Evolutionary conservation across 1,140 invertebrate species (phyloP), one percentile per base, ranked within the genome.

Genomic region (Lucilia sericata): DNA sequence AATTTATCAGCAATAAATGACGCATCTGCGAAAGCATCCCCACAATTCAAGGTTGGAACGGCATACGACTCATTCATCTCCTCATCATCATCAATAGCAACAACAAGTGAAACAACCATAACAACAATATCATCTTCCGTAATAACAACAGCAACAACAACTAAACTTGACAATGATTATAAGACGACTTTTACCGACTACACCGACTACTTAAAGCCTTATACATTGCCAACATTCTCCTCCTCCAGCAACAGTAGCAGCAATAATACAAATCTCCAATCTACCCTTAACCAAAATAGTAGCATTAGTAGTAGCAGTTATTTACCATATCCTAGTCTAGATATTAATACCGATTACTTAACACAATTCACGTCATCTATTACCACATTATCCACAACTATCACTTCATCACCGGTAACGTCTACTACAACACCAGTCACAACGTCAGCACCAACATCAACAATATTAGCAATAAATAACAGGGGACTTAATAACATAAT

Each of bases 281-380:
- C 5, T 60, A 17, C 55, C 55, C 55, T 60, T 17, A 60, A 17
- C 55, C 55, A 60, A 17, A 60, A n/a, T 30, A 30, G 3, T 30
- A n/a, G 7, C 14, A 30, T 30, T 60, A 60, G 14, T 60, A 60
- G 13, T n/a, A 60, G 55, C 55, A 17, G 14, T 60, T 60, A 60
- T 60, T 60, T 25, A 70, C 19, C 65, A 70, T 70, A 70, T 70
- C 65, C n/a, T 70, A 70, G 19, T 70, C n/a, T 70, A 70, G 65
- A 70, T 21, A 19, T 19, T 21, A n/a, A 70, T 70, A 70, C 19
- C n/a, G 19, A 70, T 9, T 19, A 70, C 12, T 70, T 70, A 19
- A 70, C 65, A 19, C 21, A 21, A 70, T 25, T 65, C 8, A n/a
- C 65, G 7, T 70, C 65, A 21, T 10, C 65, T 9, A 70, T 70